Evolutionary conservation across 2,113 vertebrate species (phyloP), one percentile per base, ranked within the genome.

Genomic region (Heloderma charlesbogerti): DNA sequence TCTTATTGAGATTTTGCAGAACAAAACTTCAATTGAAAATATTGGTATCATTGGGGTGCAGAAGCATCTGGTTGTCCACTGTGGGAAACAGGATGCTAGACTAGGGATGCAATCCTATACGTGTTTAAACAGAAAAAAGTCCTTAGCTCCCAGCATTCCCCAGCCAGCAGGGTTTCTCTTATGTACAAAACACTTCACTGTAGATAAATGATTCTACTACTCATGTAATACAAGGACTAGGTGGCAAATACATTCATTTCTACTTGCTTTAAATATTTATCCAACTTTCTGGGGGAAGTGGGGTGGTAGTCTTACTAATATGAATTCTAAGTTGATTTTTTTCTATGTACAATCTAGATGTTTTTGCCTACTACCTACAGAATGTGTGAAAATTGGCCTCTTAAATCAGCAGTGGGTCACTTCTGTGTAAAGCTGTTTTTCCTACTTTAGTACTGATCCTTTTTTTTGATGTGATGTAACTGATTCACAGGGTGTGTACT

Each of bases 211-310:
- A 37, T 74, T 74, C 12, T 74, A 16, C 2, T 37, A n/a, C 60
- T 63, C 9, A 63, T 57, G 34, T 18, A 80, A 25, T 80, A 79
- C 27, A 18, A n/a, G 5, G n/a, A 72, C 31, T 80, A 48, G 34
- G 27, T 79, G 43, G 25, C 6, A 7, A 79, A 16, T 79, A 29
- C 34, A 83, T 83, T 43, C 25, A 37, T 43, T 84, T 84, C 29
- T 66, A 31, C 2, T 69, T 13, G 45, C 63, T 85, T 85, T 40
- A 7, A 22, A 91, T 51, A 60, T 80, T 93, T 60, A 89, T 87
- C 45, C 34, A 90, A 84, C 83, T 88, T 63, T 20, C 22, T 63
- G 10, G 10, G 5, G 18, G 60, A 48, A 85, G 71, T 72, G 72
- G 60, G 60, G 60, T 63, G 20, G 20, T 5, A 12, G 12, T 88